These are phyloP conservation scores for Sinosuthora webbiana DNA, from an alignment of 2,113 vertebrate species.

Conservation along the genomic window DNA sequence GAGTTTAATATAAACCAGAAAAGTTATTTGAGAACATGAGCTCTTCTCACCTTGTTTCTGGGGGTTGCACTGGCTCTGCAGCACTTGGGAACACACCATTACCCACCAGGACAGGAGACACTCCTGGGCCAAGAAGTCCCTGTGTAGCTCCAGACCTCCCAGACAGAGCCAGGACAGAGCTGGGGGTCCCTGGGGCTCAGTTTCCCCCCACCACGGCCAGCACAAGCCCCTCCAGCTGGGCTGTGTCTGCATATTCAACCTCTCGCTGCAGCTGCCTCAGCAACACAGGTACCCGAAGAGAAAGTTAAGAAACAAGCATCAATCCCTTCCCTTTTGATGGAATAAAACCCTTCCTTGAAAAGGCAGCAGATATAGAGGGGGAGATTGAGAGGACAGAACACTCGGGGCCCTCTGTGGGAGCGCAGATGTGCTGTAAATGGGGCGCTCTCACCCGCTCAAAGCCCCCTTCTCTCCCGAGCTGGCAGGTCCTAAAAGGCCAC, in stretches of 20 bases:
- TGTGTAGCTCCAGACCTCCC: rapidly evolving
- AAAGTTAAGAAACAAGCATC: not conserved
- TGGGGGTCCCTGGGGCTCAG: not conserved
- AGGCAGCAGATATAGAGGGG: not conserved
- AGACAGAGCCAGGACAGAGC: not conserved
- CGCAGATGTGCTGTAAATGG: conserved; percentile 54
- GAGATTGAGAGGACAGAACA: not conserved
- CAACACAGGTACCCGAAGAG: not conserved
- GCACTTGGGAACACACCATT: rapidly evolving
- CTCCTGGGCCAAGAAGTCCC: not conserved
- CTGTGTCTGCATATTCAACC: rapidly evolving
- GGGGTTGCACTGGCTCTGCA: not conserved
- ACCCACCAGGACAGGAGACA: not conserved
- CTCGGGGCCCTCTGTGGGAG: not conserved
- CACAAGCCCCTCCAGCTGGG: not conserved
- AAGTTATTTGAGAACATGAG: not conserved
- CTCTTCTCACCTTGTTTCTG: not conserved
- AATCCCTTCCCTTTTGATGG: not conserved
- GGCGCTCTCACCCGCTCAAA: not conserved
- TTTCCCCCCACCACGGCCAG: rapidly evolving
- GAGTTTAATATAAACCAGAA: not conserved
- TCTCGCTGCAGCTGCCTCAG: not conserved
- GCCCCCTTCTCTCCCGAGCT: conserved; percentile 30
- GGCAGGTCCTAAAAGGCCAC: conserved; percentile 46
- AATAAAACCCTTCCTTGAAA: conserved; percentile 2